Base-by-base conservation (phyloP, 2,888 invertebrate species). In the Agrotis ipsilon region DNA sequence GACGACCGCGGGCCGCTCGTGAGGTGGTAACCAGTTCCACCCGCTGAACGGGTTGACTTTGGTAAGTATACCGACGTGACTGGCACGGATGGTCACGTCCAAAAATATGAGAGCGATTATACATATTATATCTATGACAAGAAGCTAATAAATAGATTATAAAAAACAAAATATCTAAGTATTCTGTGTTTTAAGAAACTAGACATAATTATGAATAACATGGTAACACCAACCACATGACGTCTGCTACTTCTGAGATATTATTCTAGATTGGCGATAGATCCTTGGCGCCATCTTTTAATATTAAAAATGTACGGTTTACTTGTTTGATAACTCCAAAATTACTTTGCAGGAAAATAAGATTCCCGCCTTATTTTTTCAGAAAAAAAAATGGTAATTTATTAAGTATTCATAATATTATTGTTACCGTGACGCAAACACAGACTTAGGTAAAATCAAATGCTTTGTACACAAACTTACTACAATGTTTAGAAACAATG, bases 21-120 rank as follows among this genome's bases (percentile, higher is more conserved):
- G 87, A 90, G 87, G 78, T 90, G 83, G 88, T 87, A 93, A 93
- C 93, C 90, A 91, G 92, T 93, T 93, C 84, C 87, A 91, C 89
- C 82, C 68, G 90, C 87, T 88, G 86, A 85, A 88, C 91, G 83
- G 88, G 92, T 92, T 83, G 81, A 78, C 79, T 86, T 87, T 82
- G 81, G 82, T 91, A 92, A 92, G 90, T 92, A 90, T 90, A 92
- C 88, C 90, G 78, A 82, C 78, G 73, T 78, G 86, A 85, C 74
- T 86, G 83, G 88, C 88, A 89, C 88, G 85, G 84, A 87, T 86
- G 81, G 83, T 72, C 73, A 82, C 82, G 84, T 82, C 78, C 79
- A 76, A 82, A 87, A 86, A 86, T 80, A 70, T 71, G 68, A 63
- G 57, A 75, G 71, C n/a, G 55, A 68, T 67, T 54, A 45, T 49